These are phyloP conservation scores for Adineta ricciae DNA, from an alignment of 2,888 invertebrate species.

Conservation along the genomic window DNA sequence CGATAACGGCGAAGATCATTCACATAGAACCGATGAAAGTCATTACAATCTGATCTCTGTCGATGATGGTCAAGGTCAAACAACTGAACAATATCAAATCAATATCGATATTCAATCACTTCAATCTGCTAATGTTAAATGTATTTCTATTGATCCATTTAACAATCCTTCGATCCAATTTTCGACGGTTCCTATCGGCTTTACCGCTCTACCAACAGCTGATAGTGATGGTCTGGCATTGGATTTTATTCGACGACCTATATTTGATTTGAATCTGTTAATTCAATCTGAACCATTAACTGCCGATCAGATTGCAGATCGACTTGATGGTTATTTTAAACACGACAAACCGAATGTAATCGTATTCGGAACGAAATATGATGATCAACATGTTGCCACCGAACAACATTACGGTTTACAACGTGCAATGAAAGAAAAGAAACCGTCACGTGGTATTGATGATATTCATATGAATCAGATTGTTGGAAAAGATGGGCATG, in stretches of 20 bases:
- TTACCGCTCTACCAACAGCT: background rate
- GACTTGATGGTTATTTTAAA: background rate
- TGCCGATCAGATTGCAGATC: background rate
- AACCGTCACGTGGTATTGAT: slow-evolving; percentile 2
- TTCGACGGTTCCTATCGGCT: background rate
- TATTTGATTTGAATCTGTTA: background rate
- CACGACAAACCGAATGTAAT: background rate
- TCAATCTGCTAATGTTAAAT: background rate
- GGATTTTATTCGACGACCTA: background rate
- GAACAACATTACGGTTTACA: background rate
- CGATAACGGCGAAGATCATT: background rate
- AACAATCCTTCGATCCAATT: background rate
- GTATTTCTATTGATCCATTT: background rate
- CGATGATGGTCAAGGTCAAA: background rate
- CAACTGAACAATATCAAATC: background rate
- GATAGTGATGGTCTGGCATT: background rate
- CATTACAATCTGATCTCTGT: slow-evolving; percentile 13
- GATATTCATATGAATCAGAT: slow-evolving; percentile 17
- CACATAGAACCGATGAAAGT: background rate
- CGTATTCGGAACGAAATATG: slow-evolving; percentile 19
- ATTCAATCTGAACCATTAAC: background rate
- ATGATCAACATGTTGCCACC: background rate
- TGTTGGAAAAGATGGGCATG: background rate
- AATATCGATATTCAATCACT: slow-evolving; percentile 21
- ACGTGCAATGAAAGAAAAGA: background rate